Base-by-base conservation (phyloP, 2,797 vertebrate species). In the Clarias fuscus region DNA sequence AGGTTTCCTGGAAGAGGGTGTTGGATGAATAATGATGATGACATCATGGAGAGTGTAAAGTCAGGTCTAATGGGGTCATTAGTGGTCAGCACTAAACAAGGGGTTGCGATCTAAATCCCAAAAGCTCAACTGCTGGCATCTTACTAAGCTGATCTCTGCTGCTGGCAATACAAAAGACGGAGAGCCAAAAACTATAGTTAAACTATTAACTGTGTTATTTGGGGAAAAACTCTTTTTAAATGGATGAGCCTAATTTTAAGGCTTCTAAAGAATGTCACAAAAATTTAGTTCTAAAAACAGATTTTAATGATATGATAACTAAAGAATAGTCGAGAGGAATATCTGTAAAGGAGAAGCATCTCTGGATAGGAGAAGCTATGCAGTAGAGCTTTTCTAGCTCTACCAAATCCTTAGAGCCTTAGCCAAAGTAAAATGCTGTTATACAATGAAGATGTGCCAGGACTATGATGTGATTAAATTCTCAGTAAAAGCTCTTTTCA, bases 1-100 rank as follows among this genome's bases (percentile, higher is more conserved):
- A 93, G 98, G 98, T 94, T 99, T 99, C 97, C 98, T 99, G 96
- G 84, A 81, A 84, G 82, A 79, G 71, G 61, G 86, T 85, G 85
- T 88, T 76, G 65, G 85, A 86, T 88, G 88, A 86, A 81, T 85
- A 77, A 85, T 82, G 86, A 85, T 77, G 86, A 88, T 85, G 86
- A 88, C 84, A 88, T 88, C 86, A 88, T 88, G 83, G 86, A 88
- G 86, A 85, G 80, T 80, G 70, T 84, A 84, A 84, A 81, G 81
- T 86, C 85, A 86, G 59, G 86, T 68, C 76, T 84, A 85, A 87
- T 84, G 84, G 86, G 86, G 86, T 88, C 84, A 85, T 88, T 88
- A 88, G 86, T 88, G 86, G 86, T 85, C 84, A 82, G 71, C 72
- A 76, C 84, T 85, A 85, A 88, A 82, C 81, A 85, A 83, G 71